A percentile compares a stretch with the other conserved stretches of the same genome.
Evolutionary conservation across 1,140 invertebrate species (phyloP).

Genomic region (Drosophila biarmipes): DNA sequence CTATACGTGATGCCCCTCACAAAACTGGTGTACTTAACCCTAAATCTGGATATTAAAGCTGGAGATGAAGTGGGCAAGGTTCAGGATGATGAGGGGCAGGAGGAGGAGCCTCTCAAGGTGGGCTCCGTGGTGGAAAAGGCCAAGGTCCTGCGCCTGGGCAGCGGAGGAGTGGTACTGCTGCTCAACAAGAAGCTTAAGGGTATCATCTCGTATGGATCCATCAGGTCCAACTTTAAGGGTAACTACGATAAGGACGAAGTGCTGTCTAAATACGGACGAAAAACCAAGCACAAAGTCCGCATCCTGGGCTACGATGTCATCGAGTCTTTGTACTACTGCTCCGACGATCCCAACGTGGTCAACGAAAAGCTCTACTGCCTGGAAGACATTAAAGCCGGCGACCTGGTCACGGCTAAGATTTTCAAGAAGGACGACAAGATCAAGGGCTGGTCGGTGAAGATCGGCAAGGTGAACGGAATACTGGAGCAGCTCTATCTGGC

Average conservation of each 20-base stretch:
- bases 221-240: constrained; percentile 84
- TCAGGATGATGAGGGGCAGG: constrained; percentile 35
- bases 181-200: constrained; percentile 85
- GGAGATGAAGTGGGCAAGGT: neutral
- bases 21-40: constrained; percentile 87
- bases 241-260: constrained; percentile 84
- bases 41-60: constrained; percentile 62
- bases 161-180: constrained; percentile 86
- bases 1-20: constrained; percentile 89
- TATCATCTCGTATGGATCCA: constrained; percentile 86
- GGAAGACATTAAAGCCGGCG: constrained; percentile 86
- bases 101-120: constrained; percentile 70
- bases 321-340: constrained; percentile 87
- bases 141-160: constrained; percentile 84
- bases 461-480: constrained; percentile 71
- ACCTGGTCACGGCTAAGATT: constrained; percentile 85
- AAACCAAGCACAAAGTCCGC: constrained; percentile 86
- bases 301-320: constrained; percentile 86
- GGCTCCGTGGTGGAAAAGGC: constrained; percentile 86
- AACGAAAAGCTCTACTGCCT: constrained; percentile 85
- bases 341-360: constrained; percentile 86
- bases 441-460: constrained; percentile 72
- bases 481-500: constrained; percentile 73
- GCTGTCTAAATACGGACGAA: constrained; percentile 84
- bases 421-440: constrained; percentile 69